Conservation (phyloP, 2,888 invertebrate genomes). For the Amphipoea lucens region DNA sequence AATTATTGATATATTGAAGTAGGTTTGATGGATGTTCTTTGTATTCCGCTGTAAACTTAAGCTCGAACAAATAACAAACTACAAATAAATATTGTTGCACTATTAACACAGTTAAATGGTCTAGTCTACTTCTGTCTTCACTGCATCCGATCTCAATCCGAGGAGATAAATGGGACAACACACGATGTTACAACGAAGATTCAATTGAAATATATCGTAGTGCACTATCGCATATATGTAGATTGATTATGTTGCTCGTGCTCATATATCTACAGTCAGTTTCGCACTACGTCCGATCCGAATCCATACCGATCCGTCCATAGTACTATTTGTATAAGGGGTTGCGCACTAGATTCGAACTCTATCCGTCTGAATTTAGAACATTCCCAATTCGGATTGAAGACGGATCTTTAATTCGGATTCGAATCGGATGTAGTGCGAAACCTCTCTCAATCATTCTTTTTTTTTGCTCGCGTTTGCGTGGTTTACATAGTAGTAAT, state of each 20-base stretch:
- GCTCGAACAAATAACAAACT: not conserved
- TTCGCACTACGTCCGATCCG: too few species aligned
- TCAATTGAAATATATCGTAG: slow-evolving; percentile 43
- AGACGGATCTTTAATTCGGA: too few species aligned
- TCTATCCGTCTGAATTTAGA: too few species aligned
- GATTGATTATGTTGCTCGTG: not conserved
- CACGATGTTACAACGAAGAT: slow-evolving; percentile 24
- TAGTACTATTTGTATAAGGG: too few species aligned
- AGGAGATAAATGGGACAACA: slow-evolving; percentile 35
- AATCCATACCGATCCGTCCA: too few species aligned
- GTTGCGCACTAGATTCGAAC: too few species aligned
- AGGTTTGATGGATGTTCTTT: not conserved
- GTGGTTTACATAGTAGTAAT: too few species aligned
- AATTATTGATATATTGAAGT: not conserved
- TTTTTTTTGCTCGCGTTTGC: too few species aligned
- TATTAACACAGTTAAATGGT: slow-evolving; percentile 32
- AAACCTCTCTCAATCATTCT: too few species aligned
- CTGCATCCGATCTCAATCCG: slow-evolving; percentile 46
- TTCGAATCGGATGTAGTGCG: too few species aligned
- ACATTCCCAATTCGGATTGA: too few species aligned
- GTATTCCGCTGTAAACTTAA: not conserved
- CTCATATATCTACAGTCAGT: too few species aligned
- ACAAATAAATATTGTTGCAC: slow-evolving; percentile 6
- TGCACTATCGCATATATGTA: not conserved
- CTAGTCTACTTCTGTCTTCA: slow-evolving; percentile 20